Percentiles rank a stretch among this genome's conserved stretches.
Conservation (phyloP, 2,113 vertebrate species). For the Erpornis zantholeuca region DNA sequence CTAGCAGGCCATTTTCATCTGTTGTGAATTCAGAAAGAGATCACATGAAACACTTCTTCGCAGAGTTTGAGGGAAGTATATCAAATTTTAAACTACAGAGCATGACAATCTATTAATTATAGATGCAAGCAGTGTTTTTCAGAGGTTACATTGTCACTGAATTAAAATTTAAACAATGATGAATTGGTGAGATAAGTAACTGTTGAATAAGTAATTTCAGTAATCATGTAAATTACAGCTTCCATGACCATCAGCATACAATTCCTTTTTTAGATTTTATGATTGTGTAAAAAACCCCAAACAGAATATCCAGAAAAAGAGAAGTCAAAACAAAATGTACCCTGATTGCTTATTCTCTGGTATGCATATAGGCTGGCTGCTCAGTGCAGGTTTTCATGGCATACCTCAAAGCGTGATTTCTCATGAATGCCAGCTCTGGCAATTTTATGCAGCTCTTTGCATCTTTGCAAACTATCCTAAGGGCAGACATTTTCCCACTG, state of each 20-base stretch:
- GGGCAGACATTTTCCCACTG: neutral
- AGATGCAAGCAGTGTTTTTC: neutral
- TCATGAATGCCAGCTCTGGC: neutral
- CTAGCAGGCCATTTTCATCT: neutral
- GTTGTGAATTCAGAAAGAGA: neutral
- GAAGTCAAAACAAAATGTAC: neutral
- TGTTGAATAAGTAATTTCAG: constrained; percentile 22
- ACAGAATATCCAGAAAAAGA: neutral
- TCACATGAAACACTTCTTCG: neutral
- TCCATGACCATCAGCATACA: neutral
- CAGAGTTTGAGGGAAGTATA: neutral
- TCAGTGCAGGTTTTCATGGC: neutral
- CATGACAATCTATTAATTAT: constrained; percentile 16
- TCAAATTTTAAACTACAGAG: neutral
- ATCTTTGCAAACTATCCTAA: neutral
- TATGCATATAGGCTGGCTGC: neutral
- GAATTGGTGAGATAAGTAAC: neutral
- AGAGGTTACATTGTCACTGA: constrained; percentile 18
- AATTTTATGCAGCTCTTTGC: neutral
- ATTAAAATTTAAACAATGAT: constrained; percentile 46
- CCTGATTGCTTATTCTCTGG: neutral
- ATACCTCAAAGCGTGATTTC: neutral
- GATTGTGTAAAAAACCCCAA: neutral
- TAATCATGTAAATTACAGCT: neutral
- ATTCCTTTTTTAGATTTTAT: neutral